Percentiles rank a stretch among this genome's conserved stretches.
Conservation (phyloP, 1,140 invertebrate genomes). For the Halictus rubicundus region DNA sequence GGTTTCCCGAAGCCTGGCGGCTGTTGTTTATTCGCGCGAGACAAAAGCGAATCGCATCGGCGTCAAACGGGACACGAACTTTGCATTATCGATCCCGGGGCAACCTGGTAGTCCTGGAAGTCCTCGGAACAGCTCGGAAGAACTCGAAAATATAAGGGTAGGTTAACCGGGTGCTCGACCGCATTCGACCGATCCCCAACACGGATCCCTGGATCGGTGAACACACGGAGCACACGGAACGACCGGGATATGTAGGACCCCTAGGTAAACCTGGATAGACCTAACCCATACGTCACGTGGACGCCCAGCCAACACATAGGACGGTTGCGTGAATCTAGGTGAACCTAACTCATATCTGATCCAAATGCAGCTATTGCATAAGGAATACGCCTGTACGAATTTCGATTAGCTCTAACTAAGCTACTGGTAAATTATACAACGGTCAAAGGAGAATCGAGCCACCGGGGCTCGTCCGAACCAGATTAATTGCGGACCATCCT, state of each 20-base stretch:
- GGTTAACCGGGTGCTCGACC: conserved; percentile 15
- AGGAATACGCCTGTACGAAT: background rate
- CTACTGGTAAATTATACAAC: background rate
- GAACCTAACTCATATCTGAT: conserved; percentile 37
- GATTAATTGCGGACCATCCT: background rate
- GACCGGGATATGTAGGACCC: conserved; percentile 9
- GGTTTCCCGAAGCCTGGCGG: no score
- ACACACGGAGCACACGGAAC: conserved; percentile 14
- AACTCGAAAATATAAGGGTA: conserved; percentile 10
- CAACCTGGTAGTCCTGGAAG: no score
- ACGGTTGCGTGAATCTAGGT: conserved; percentile 12
- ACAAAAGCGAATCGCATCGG: background rate
- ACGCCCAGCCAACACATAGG: conserved; percentile 2
- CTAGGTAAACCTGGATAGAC: conserved; percentile 35
- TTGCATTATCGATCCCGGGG: background rate
- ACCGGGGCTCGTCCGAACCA: no score
- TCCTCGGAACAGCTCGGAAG: background rate
- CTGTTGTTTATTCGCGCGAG: background rate
- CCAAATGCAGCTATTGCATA: background rate
- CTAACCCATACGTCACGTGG: conserved; percentile 23
- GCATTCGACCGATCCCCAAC: conserved; percentile 13
- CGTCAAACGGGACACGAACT: background rate
- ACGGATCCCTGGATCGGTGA: conserved; percentile 12
- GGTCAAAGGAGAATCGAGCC: no score
- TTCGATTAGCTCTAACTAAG: background rate